Conservation (phyloP, 2,797 vertebrate genomes). For the Dermochelys coriacea region DNA sequence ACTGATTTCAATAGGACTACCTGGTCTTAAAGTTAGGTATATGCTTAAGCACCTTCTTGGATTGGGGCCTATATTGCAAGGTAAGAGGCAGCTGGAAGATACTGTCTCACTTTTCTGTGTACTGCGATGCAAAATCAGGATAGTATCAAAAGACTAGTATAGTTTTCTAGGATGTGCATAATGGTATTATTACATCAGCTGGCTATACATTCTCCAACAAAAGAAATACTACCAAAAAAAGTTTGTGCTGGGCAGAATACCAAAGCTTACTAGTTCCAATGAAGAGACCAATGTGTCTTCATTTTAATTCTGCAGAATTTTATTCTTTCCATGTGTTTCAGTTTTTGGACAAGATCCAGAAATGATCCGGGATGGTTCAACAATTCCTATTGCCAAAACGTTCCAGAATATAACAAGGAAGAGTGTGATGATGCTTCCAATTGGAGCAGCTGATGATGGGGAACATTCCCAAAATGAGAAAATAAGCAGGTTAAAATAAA, state of each 20-base stretch:
- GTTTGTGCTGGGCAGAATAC: background rate
- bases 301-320: background rate
- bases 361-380: constrained; percentile 91
- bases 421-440: constrained; percentile 91
- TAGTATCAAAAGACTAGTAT: background rate
- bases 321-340: constrained; percentile 59
- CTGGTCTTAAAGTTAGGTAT: background rate
- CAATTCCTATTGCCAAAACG: constrained; percentile 89
- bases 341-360: constrained; percentile 90
- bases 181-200: background rate
- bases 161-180: background rate
- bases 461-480: constrained; percentile 95
- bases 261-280: fast-evolving
- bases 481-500: constrained; percentile 90
- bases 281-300: background rate
- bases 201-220: background rate
- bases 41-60: background rate
- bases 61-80: background rate
- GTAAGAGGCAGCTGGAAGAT: background rate
- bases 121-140: background rate
- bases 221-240: background rate
- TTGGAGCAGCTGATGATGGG: constrained; percentile 91
- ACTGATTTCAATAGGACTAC: background rate
- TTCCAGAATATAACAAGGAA: constrained; percentile 88
- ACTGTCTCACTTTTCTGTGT: background rate